A percentile compares a stretch with the other conserved stretches of the same genome.
These are phyloP conservation scores for Podilymbus podiceps DNA, from an alignment of 2,113 vertebrate species.

Conservation along the genomic window DNA sequence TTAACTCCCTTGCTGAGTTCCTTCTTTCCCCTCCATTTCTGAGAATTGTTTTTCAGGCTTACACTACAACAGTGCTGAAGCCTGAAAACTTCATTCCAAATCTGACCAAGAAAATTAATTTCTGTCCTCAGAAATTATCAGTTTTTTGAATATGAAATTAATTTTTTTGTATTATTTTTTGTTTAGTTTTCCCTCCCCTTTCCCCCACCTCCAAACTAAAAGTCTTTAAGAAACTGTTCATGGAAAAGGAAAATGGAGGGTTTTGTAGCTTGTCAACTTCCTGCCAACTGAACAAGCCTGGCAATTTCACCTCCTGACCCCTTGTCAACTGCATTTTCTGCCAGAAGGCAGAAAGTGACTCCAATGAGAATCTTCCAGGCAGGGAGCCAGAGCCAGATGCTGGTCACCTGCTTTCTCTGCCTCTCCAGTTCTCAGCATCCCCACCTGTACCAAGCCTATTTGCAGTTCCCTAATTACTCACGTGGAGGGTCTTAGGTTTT, in stretches of 20 bases:
- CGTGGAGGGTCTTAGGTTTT: background rate
- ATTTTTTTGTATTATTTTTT: background rate
- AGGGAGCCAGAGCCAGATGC: conserved; percentile 3
- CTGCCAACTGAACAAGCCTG: background rate
- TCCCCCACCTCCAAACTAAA: background rate
- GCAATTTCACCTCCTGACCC: background rate
- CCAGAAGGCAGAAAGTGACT: background rate
- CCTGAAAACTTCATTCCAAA: background rate
- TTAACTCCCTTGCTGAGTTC: background rate
- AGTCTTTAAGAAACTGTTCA: background rate
- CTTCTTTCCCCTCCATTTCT: background rate
- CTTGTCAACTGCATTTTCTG: background rate
- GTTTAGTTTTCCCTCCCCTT: background rate
- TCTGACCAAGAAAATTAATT: background rate
- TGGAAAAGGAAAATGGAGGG: background rate
- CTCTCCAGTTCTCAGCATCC: background rate
- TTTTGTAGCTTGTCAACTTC: background rate
- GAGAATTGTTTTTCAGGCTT: background rate
- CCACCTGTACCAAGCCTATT: background rate
- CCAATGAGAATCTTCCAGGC: conserved; percentile 3
- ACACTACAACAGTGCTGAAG: background rate
- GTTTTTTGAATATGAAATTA: background rate
- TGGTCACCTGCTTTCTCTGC: conserved; percentile 4
- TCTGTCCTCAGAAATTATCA: background rate
- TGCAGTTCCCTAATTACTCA: background rate